Evolutionary conservation across 1,140 invertebrate species (phyloP).

Genomic region (Drosophila albomicans): DNA sequence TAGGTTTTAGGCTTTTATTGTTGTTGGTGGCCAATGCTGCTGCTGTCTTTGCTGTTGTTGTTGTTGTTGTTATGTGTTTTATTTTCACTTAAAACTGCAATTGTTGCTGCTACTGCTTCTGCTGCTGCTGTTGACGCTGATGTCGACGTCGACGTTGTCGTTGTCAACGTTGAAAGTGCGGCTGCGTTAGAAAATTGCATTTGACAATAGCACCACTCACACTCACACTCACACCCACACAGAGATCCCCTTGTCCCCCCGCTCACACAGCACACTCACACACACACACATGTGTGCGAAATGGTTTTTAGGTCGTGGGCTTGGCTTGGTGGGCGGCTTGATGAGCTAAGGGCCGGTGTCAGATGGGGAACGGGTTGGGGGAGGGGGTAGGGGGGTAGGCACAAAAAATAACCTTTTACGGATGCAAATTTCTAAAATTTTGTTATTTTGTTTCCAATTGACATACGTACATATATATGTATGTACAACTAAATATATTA

Average conservation of each 20-base stretch:
- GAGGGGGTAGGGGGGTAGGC: neutral
- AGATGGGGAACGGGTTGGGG: neutral
- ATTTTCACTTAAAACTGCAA: conserved; percentile 82
- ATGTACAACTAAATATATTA: neutral
- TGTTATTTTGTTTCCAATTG: conserved; percentile 10
- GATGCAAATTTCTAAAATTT: conserved; percentile 29
- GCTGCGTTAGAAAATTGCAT: conserved; percentile 84
- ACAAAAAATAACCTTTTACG: conserved; percentile 39
- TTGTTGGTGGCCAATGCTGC: conserved; percentile 51
- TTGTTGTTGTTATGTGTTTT: conserved; percentile 71
- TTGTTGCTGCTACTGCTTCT: conserved; percentile 75
- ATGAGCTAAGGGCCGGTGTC: neutral
- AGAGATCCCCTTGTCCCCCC: too few relatives aligned
- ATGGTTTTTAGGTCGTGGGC: conserved; percentile 69
- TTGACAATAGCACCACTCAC: conserved; percentile 62
- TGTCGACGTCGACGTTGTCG: conserved; percentile 30
- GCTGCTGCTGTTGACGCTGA: conserved; percentile 34
- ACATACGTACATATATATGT: neutral
- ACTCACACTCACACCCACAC: conserved; percentile 36
- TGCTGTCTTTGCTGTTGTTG: conserved; percentile 65
- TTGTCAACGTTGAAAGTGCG: conserved; percentile 80
- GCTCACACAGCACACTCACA: conserved; percentile 41
- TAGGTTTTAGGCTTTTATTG: conserved; percentile 83
- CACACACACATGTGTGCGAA: conserved; percentile 15
- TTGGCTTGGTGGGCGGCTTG: conserved; percentile 29